These are phyloP conservation scores for Drosophila jambulina DNA, from an alignment of 1,140 invertebrate genomes.

Conservation along the genomic window DNA sequence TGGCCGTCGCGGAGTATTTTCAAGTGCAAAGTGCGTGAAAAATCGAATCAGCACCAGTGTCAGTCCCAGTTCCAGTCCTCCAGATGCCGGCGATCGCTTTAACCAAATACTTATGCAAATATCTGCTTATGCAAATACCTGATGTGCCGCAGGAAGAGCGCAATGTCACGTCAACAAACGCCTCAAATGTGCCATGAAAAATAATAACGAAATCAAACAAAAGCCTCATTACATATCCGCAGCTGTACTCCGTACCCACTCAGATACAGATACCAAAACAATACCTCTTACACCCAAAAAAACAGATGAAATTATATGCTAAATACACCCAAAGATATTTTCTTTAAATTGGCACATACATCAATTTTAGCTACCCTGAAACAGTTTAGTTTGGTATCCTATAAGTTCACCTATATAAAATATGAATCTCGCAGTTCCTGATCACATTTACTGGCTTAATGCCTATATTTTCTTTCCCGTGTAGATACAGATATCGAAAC, in stretches of 20 bases:
- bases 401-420: not conserved
- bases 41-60: slow-evolving; percentile 35
- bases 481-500: slow-evolving; percentile 10
- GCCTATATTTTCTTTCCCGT: slow-evolving; percentile 1
- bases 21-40: slow-evolving; percentile 75
- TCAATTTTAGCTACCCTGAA: too few relatives aligned
- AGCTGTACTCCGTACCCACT: not conserved
- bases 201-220: slow-evolving; percentile 61
- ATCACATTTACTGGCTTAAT: too few relatives aligned
- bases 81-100: slow-evolving; percentile 49
- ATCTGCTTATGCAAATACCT: slow-evolving; percentile 66
- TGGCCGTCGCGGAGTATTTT: slow-evolving; percentile 16
- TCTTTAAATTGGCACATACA: not conserved
- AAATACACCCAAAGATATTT: not conserved
- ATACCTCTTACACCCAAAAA: slow-evolving; percentile 7
- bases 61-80: slow-evolving; percentile 3
- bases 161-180: slow-evolving; percentile 70
- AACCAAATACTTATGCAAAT: slow-evolving; percentile 77
- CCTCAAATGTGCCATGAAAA: slow-evolving; percentile 60
- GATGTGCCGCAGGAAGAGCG: slow-evolving; percentile 70
- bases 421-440: not conserved
- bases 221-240: slow-evolving; percentile 41
- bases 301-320: not conserved
- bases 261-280: slow-evolving; percentile 12
- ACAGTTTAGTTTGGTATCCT: too few relatives aligned